Evolutionary conservation across 2,888 invertebrate genomes (phyloP), one percentile per base, ranked within the genome.

Genomic region (Cerastis leucographa): DNA sequence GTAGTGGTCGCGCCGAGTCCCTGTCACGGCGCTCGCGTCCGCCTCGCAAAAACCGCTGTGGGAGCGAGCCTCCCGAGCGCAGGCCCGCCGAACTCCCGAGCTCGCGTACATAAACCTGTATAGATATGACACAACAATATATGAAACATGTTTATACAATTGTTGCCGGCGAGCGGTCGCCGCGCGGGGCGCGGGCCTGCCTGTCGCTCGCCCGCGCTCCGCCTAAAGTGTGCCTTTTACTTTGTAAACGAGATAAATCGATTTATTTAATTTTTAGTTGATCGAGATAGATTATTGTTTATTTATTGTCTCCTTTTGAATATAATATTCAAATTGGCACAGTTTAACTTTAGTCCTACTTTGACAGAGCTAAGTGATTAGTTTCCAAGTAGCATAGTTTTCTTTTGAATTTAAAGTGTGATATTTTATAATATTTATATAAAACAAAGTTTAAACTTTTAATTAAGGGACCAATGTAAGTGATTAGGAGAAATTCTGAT

Each of bases 391-490:
- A 96, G 96, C 88, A 93, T 95, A 95, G 94, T 94, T 95, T 95
- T 89, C 94, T 94, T 95, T 96, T 96, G 96, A 96, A 96, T 96
- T 96, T 96, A 96, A 96, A 96, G 96, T 96, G 96, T 96, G 96
- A 96, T 96, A 96, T 96, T 96, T 96, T 96, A 95, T 96, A 95
- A 95, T 96, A 96, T 96, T 96, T 96, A 96, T 96, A 70, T 87
- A 95, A 96, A 96, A 96, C 94, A 96, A 96, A 95, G 95, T 96
- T 95, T 93, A 95, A 95, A 94, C 95, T 95, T 96, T 95, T 95
- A 95, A 96, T 94, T 96, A 96, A 96, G 96, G 96, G 96, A 96
- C 96, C 96, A 96, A 96, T 96, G 92, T 96, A 95, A 94, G 93
- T 94, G 94, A 95, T 95, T 95, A 96, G 96, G 95, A 95, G 95